Percentiles rank a stretch among this genome's conserved stretches.
Evolutionary conservation across 2,888 invertebrate species (phyloP).

Genomic region (Drosophila crucigera): DNA sequence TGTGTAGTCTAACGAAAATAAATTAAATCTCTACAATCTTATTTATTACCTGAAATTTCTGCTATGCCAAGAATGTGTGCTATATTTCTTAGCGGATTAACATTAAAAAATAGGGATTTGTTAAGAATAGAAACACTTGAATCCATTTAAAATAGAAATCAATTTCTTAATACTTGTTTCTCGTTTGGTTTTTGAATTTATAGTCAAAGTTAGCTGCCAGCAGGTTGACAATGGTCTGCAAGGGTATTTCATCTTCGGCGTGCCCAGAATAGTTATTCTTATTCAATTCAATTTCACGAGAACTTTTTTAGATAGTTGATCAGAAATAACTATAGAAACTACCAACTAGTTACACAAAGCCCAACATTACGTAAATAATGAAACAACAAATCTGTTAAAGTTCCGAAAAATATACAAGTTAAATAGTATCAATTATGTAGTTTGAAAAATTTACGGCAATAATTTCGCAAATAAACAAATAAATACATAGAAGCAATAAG

Average conservation of each 20-base stretch:
- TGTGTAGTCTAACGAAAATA: neutral
- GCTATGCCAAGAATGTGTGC: neutral
- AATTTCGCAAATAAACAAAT: constrained; percentile 21
- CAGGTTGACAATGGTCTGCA: neutral
- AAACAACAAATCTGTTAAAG: neutral
- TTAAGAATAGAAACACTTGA: neutral
- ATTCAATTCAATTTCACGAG: neutral
- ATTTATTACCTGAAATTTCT: constrained; percentile 11
- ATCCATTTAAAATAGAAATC: neutral
- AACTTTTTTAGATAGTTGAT: neutral
- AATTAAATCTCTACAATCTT: neutral
- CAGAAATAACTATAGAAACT: neutral
- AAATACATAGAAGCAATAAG: constrained; percentile 22
- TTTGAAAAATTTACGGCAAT: neutral
- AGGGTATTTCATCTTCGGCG: neutral
- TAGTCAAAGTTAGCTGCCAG: neutral
- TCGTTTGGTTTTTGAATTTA: too few species aligned
- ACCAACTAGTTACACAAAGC: neutral
- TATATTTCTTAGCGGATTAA: constrained; percentile 3
- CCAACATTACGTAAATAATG: neutral
- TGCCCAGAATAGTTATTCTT: neutral
- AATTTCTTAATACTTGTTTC: too few species aligned
- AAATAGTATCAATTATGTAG: neutral
- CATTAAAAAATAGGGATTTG: constrained; percentile 1
- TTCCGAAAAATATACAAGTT: neutral